Evolutionary conservation across 2,888 invertebrate species (phyloP).

Genomic region (Diloba caeruleocephala): DNA sequence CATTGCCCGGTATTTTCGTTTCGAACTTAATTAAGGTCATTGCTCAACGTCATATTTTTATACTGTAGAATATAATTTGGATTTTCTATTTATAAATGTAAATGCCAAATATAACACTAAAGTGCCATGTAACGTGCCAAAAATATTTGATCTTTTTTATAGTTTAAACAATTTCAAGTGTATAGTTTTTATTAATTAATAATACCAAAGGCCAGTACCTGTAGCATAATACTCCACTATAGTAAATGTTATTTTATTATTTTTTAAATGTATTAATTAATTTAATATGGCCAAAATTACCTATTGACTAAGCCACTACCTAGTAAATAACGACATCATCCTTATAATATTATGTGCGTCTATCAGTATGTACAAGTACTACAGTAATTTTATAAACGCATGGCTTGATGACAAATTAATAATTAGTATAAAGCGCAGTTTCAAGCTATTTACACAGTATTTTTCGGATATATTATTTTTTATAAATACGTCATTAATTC

Average conservation of each 20-base stretch:
- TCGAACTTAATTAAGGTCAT: constrained; percentile 73
- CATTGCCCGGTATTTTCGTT: constrained; percentile 82
- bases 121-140: constrained; percentile 70
- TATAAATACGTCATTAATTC: constrained; percentile 6
- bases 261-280: constrained; percentile 62
- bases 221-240: constrained; percentile 80
- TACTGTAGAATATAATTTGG: constrained; percentile 67
- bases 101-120: constrained; percentile 75
- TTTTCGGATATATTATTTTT: constrained; percentile 21
- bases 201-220: constrained; percentile 83
- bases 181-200: constrained; percentile 57
- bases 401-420: constrained; percentile 20
- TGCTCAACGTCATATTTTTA: constrained; percentile 82
- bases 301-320: constrained; percentile 13
- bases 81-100: constrained; percentile 64
- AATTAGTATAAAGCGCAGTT: constrained; percentile 10
- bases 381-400: constrained; percentile 30
- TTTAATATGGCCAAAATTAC: constrained; percentile 51
- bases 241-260: constrained; percentile 65
- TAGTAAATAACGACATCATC: constrained; percentile 23
- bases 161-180: constrained; percentile 45
- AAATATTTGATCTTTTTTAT: constrained; percentile 49
- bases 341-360: constrained; percentile 17
- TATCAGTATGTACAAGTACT: constrained; percentile 23
- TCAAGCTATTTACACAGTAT: constrained; percentile 31